phyloP scores from a whole-genome alignment of 2,888 invertebrate genomes.

The Lasioglossum pauxillum region DNA sequence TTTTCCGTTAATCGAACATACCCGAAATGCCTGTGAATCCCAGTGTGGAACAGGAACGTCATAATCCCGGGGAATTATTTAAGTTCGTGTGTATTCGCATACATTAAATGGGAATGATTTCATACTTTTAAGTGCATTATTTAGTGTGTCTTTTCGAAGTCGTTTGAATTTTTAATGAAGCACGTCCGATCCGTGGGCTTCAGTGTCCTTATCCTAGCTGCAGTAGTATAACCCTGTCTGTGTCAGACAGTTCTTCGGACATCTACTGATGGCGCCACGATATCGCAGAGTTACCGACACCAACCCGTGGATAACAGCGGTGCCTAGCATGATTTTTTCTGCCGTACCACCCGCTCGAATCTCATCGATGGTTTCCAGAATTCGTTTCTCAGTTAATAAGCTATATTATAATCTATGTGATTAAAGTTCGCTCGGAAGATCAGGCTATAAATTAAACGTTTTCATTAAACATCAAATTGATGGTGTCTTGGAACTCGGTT shows the following conservation, averaged over 20 bases:
- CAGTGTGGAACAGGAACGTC: neutral
- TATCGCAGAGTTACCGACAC: constrained; percentile 26
- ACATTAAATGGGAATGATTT: too few relatives aligned
- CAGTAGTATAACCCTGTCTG: constrained; percentile 21
- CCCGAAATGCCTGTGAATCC: neutral
- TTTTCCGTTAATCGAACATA: neutral
- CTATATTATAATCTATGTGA: too few relatives aligned
- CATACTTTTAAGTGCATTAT: too few relatives aligned
- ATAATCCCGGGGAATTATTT: neutral
- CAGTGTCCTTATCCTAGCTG: neutral
- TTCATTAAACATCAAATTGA: neutral
- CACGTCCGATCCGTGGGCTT: too few relatives aligned
- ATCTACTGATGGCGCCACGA: constrained; percentile 50
- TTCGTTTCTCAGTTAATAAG: neutral
- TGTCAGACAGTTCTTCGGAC: constrained; percentile 16
- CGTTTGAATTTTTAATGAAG: neutral
- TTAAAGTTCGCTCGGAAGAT: neutral
- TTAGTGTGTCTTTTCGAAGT: too few relatives aligned
- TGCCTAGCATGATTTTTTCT: neutral
- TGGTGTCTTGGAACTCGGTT: neutral
- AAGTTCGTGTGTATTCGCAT: too few relatives aligned
- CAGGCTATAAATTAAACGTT: neutral
- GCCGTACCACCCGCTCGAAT: neutral
- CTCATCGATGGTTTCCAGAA: too few relatives aligned
- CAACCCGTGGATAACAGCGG: neutral